Base-by-base conservation (phyloP, 2,113 vertebrate species). In the Cheirogaleus medius region DNA sequence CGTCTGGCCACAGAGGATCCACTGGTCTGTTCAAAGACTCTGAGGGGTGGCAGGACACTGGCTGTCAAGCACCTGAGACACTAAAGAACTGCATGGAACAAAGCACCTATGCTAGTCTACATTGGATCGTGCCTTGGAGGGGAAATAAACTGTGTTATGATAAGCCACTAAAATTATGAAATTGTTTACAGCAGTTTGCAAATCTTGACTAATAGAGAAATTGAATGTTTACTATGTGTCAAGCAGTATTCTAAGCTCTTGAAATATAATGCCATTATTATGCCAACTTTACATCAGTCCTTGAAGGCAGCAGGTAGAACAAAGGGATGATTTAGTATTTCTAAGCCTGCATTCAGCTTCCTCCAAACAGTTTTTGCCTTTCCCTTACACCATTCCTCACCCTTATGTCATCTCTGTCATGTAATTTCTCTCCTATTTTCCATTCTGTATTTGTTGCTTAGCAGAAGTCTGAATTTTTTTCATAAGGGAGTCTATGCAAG, bases 201-300 rank as follows among this genome's bases (percentile, higher is more conserved):
- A 94, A 92, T 83, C 58, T 86, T 97, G 49, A 92, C 85, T 91
- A 77, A 95, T 20, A 95, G 78, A 97, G 42, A 86, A 58, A 69
- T 2, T 52, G 12, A 91, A 27, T 81, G 44, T 84, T 96, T 74
- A 63, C 34, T 69, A 37, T 69, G 15, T 94, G 52, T 63, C 78
- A 83, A 66, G 39, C 3, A 88, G 47, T 56, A 49, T 78, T 42
- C 52, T 37, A 73, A 93, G 78, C n/a, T 68, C n/a, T 93, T 85
- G 90, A 95, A 96, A 94, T 95, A 93, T 39, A 87, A 78, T 66
- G 73, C 8, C 39, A 60, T 91, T 69, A 87, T 78, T 63, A 90
- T 74, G 69, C 34, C 49, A 95, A 77, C 8, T 39, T 94, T 58
- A 85, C 29, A 52, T 49, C 37, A 23, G 58, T 81, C 82, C 34